Conservation (phyloP, 2,888 invertebrate genomes). For the Cremastinae sp. region DNA sequence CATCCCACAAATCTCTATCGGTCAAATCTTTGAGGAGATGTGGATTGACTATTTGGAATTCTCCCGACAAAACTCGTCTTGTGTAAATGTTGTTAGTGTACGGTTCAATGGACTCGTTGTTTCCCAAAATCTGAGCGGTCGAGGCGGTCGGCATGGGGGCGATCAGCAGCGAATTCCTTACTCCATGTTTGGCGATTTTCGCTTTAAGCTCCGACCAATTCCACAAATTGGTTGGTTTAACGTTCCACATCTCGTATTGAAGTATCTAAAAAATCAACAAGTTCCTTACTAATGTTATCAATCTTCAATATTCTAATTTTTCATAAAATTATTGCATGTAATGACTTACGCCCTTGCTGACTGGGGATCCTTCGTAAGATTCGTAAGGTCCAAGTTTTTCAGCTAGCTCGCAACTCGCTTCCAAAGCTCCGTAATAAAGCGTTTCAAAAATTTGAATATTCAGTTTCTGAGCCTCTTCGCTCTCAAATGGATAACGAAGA, state of each 20-base stretch:
- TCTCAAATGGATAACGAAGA: conserved; percentile 96
- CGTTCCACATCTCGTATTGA: conserved; percentile 99
- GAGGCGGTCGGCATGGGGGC: conserved; percentile 99
- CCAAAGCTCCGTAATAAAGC: conserved; percentile 97
- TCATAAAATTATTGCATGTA: conserved; percentile 1
- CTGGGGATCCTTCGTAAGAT: conserved; percentile 95
- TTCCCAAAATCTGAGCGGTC: conserved; percentile 99
- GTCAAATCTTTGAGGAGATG: conserved; percentile 96
- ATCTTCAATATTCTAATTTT: no score
- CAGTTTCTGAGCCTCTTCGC: conserved; percentile 89
- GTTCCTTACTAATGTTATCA: no score
- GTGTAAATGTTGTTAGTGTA: conserved; percentile 99
- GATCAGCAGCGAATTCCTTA: conserved; percentile 94
- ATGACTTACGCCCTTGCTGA: conserved; percentile 90
- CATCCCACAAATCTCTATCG: conserved; percentile 94
- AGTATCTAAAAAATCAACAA: conserved; percentile 86
- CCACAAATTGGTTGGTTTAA: conserved; percentile 92
- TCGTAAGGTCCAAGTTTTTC: conserved; percentile 92
- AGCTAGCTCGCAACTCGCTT: conserved; percentile 97
- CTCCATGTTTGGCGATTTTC: conserved; percentile 92
- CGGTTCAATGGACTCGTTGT: conserved; percentile 98
- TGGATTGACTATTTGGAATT: conserved; percentile 97
- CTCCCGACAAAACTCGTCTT: conserved; percentile 95
- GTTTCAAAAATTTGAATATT: conserved; percentile 99
- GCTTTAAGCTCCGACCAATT: conserved; percentile 92